Conservation (phyloP, 2,797 vertebrate species). For the Peromyscus nudipes region DNA sequence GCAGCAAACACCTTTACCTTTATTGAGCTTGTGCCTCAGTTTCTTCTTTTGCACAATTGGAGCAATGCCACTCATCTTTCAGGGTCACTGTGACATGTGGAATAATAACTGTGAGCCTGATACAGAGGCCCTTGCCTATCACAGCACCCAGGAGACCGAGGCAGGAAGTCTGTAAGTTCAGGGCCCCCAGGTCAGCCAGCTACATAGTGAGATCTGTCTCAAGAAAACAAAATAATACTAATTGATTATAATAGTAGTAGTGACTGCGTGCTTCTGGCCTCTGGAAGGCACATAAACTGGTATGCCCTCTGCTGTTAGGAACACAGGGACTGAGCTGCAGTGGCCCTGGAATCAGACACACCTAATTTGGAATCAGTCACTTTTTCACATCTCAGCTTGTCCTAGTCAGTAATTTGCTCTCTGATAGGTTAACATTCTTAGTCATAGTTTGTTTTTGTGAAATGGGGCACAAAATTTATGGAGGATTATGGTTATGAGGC, state of each 20-base stretch:
- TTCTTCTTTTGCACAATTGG: background rate
- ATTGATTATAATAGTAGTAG: background rate
- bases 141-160: background rate
- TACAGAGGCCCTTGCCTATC: background rate
- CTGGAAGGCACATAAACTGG: background rate
- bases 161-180: background rate
- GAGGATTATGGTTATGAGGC: background rate
- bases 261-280: background rate
- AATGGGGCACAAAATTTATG: background rate
- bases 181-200: background rate
- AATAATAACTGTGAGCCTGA: background rate
- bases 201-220: background rate
- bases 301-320: background rate
- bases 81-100: background rate
- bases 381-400: background rate
- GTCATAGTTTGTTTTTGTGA: constrained; percentile 1
- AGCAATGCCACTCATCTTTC: background rate
- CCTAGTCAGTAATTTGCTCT: background rate
- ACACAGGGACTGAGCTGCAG: accelerated
- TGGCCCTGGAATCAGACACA: background rate
- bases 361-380: background rate
- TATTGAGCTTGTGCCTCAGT: background rate
- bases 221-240: background rate
- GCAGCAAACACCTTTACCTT: background rate
- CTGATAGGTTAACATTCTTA: background rate